phyloP scores from a whole-genome alignment of 2,888 invertebrate genomes.

The Mylabris sibirica region DNA sequence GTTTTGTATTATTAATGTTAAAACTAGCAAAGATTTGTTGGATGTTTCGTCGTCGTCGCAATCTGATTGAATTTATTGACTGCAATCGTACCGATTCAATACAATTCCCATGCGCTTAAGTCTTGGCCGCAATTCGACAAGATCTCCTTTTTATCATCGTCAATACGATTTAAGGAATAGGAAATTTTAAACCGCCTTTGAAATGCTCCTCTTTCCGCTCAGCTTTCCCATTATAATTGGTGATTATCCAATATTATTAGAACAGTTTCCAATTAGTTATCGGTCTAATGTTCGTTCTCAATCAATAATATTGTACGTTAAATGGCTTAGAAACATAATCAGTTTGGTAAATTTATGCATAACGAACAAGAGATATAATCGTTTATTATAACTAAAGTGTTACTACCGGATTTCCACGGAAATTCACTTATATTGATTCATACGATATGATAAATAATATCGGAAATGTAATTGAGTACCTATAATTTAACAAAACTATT shows the following conservation, averaged over 20 bases:
- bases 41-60: background rate
- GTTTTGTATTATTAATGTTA: background rate
- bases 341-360: background rate
- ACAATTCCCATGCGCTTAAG: background rate
- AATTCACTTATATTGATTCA: background rate
- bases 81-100: background rate
- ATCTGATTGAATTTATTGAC: constrained; percentile 1
- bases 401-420: background rate
- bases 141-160: background rate
- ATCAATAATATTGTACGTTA: constrained; percentile 9
- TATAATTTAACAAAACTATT: background rate
- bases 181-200: background rate
- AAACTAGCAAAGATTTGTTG: background rate
- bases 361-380: background rate
- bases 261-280: constrained; percentile 13
- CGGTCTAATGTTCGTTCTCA: constrained; percentile 12
- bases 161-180: background rate
- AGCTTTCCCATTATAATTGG: constrained; percentile 5
- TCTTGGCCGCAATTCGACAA: background rate
- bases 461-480: background rate
- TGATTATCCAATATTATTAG: constrained; percentile 9
- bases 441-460: background rate
- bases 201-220: background rate
- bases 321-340: constrained; percentile 17
- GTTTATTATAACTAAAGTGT: background rate